Percentiles rank a stretch among this genome's conserved stretches.
Conservation (phyloP, 2,888 invertebrate genomes). For the Beris morrisii region DNA sequence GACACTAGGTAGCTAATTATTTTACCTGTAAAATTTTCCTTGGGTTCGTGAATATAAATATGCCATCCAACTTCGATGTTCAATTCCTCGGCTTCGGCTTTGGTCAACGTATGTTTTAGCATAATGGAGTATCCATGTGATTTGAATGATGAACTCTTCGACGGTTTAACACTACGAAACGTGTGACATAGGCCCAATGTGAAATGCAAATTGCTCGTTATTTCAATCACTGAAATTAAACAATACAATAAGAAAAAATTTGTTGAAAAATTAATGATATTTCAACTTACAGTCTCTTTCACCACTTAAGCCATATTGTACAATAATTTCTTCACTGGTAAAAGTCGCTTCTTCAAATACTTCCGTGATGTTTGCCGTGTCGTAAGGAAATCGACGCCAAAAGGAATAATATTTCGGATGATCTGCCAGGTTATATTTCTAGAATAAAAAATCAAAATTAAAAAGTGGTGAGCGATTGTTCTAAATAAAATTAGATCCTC, state of each 20-base stretch:
- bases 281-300: slow-evolving; percentile 56
- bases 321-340: slow-evolving; percentile 60
- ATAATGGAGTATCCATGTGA: slow-evolving; percentile 63
- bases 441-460: slow-evolving; percentile 28
- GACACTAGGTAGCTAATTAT: not conserved
- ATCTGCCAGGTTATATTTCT: slow-evolving; percentile 59
- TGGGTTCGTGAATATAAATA: slow-evolving; percentile 63
- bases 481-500: no score
- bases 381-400: slow-evolving; percentile 64
- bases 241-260: no score
- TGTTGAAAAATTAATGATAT: not conserved
- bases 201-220: slow-evolving; percentile 59
- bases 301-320: slow-evolving; percentile 61
- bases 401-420: slow-evolving; percentile 60
- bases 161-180: slow-evolving; percentile 57
- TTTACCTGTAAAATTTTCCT: slow-evolving; percentile 64
- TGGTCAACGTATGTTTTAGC: slow-evolving; percentile 58
- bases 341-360: slow-evolving; percentile 67
- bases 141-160: slow-evolving; percentile 57
- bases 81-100: slow-evolving; percentile 46
- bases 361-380: slow-evolving; percentile 58
- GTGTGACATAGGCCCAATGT: slow-evolving; percentile 65
- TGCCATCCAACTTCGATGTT: slow-evolving; percentile 61
- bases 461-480: not conserved
- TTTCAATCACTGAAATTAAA: slow-evolving; percentile 57